phyloP scores from a whole-genome alignment of 2,888 invertebrate genomes.

The Formica aserva region DNA sequence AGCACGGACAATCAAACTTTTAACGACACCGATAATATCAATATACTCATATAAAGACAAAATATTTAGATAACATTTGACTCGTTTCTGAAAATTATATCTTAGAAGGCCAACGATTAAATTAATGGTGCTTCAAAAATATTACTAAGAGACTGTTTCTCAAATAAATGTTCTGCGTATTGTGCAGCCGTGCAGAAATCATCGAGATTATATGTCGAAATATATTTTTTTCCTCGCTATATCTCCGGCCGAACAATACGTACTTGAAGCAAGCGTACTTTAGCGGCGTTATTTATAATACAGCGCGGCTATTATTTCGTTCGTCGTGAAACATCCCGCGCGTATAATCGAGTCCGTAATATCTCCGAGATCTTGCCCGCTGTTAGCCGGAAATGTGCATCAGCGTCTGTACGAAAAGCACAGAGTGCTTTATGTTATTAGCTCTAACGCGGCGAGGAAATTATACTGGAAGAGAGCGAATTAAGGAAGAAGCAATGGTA shows the following conservation, averaged over 20 bases:
- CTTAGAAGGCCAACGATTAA: background rate
- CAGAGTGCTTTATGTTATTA: conserved; percentile 56
- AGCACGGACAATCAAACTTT: background rate
- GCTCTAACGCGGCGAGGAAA: conserved; percentile 58
- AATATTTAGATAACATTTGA: conserved; percentile 1
- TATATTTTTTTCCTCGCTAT: conserved; percentile 5
- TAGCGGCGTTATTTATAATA: conserved; percentile 45
- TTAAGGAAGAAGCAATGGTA: conserved; percentile 42
- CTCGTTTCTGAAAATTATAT: background rate
- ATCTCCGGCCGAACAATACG: conserved; percentile 42
- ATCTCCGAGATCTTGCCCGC: conserved; percentile 49
- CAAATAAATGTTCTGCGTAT: conserved; percentile 11
- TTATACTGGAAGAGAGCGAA: conserved; percentile 54
- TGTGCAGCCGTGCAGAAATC: background rate
- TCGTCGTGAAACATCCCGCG: conserved; percentile 43
- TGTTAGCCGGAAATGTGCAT: conserved; percentile 50
- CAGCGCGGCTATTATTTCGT: conserved; percentile 47
- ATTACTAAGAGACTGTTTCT: background rate
- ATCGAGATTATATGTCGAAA: background rate
- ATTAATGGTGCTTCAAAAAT: background rate
- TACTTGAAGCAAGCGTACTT: conserved; percentile 41
- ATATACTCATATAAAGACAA: background rate
- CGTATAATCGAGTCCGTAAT: conserved; percentile 55
- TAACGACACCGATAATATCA: background rate
- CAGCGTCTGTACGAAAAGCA: conserved; percentile 53